These are phyloP conservation scores for Crocuta crocuta DNA, from an alignment of 2,113 vertebrate genomes.

Conservation along the genomic window DNA sequence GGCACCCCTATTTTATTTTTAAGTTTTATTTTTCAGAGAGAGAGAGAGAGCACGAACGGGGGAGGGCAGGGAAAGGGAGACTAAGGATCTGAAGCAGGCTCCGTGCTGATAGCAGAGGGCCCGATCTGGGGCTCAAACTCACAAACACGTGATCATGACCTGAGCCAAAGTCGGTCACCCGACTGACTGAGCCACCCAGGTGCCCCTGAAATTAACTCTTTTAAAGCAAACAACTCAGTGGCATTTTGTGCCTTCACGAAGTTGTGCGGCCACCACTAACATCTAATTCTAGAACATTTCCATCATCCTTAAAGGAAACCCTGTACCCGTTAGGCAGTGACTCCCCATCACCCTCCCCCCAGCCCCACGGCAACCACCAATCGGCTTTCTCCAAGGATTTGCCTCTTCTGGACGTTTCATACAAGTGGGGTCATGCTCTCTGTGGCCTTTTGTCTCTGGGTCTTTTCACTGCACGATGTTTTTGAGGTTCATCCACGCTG, in stretches of 20 bases:
- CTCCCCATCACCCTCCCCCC: neutral
- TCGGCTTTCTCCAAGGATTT: neutral
- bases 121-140: no score
- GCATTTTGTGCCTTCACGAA: neutral
- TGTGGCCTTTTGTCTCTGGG: neutral
- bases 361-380: neutral
- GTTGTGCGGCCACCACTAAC: neutral
- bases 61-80: no score
- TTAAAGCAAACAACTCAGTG: neutral
- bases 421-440: fast-evolving
- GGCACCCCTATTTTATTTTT: no score
- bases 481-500: fast-evolving
- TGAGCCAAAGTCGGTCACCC: no score
- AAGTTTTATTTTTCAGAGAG: no score
- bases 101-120: no score
- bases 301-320: neutral
- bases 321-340: neutral
- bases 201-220: neutral
- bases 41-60: no score
- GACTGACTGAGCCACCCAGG: no score
- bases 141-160: no score
- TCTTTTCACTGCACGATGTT: neutral
- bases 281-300: neutral
- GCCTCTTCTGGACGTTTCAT: neutral
- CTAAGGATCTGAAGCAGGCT: no score